Percentiles rank a stretch among this genome's conserved stretches.
phyloP scores from a whole-genome alignment of 2,888 invertebrate genomes.

The Diploptera punctata region DNA sequence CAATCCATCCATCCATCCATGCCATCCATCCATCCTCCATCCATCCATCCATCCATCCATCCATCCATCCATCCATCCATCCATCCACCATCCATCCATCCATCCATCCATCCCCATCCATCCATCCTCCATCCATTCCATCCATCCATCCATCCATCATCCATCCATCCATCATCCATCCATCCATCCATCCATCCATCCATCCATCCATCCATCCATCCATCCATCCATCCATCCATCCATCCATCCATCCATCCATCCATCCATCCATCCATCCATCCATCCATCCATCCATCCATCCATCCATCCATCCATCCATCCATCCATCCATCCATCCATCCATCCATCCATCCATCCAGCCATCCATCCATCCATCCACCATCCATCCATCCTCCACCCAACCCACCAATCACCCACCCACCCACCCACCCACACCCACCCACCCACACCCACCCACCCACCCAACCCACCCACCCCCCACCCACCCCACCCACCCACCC shows the following conservation, averaged over 20 bases:
- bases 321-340: background rate
- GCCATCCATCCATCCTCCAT: too few species aligned
- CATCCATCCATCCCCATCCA: too few species aligned
- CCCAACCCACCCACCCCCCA: background rate
- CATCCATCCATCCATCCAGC: background rate
- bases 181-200: background rate
- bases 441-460: too few species aligned
- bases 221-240: background rate
- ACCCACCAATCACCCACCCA: background rate
- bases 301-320: background rate
- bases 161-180: too few species aligned
- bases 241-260: background rate
- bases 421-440: too few species aligned
- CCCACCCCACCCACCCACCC: too few species aligned
- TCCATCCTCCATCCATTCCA: too few species aligned
- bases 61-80: background rate
- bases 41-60: too few species aligned
- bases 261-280: background rate
- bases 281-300: background rate
- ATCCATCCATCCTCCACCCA: background rate
- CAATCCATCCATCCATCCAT: too few species aligned
- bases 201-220: background rate
- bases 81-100: too few species aligned
- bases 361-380: background rate
- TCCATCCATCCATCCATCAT: too few species aligned